These are phyloP conservation scores for Megaceryle maxima DNA, from an alignment of 2,113 vertebrate species.

Conservation along the genomic window DNA sequence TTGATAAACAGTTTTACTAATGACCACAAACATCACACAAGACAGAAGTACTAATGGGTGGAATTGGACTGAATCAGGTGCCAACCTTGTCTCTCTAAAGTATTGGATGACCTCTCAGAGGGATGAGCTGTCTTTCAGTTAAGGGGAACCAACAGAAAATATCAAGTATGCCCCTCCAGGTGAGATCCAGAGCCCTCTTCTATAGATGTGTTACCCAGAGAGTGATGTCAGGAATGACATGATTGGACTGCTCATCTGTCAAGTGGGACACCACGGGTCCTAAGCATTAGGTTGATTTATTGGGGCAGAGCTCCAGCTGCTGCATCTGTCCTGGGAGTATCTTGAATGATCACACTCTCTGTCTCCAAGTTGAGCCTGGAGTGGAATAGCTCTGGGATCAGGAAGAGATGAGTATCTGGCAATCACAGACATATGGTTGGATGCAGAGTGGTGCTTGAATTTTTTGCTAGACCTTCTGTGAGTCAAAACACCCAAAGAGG, in stretches of 20 bases:
- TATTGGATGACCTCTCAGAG: background rate
- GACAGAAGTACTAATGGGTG: background rate
- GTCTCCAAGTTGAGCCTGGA: background rate
- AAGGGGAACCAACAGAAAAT: background rate
- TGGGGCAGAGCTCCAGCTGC: background rate
- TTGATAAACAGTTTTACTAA: background rate
- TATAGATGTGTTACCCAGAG: background rate
- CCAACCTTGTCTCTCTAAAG: background rate
- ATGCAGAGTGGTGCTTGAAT: background rate
- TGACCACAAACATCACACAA: background rate
- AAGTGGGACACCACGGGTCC: background rate
- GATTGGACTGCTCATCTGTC: background rate
- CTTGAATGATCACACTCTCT: background rate
- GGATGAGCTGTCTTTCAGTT: background rate
- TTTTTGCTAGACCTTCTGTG: background rate
- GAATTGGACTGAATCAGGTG: accelerated
- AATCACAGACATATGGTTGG: background rate
- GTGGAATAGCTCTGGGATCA: background rate
- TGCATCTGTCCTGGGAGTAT: background rate
- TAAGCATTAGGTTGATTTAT: background rate
- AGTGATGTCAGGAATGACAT: background rate
- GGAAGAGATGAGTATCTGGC: background rate
- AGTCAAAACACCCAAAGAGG: background rate
- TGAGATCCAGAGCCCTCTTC: background rate
- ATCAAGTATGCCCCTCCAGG: background rate